These are phyloP conservation scores for Fragum whitleyi DNA, from an alignment of 2,888 invertebrate species.

Conservation along the genomic window DNA sequence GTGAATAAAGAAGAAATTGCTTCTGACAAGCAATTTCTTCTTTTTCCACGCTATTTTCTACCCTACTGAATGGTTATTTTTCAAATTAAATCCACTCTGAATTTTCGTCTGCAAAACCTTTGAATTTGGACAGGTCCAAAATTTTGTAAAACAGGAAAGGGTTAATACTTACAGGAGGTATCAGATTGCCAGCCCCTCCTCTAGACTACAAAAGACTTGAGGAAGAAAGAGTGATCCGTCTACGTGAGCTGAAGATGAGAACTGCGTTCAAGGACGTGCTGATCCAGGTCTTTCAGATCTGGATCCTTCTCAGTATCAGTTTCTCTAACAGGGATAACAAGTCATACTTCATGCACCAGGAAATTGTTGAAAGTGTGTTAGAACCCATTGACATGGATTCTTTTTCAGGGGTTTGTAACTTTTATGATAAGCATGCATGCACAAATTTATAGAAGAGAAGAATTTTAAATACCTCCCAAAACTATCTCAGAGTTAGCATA, in stretches of 20 bases:
- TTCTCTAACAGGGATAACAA: slow-evolving; percentile 72
- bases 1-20: too few relatives aligned
- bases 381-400: slow-evolving; percentile 35
- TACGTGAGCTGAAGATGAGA: slow-evolving; percentile 66
- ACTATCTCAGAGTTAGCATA: too few relatives aligned
- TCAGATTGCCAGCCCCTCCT: slow-evolving; percentile 57
- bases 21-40: too few relatives aligned
- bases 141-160: too few relatives aligned
- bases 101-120: too few relatives aligned
- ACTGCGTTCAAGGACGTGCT: slow-evolving; percentile 56
- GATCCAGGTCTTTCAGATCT: slow-evolving; percentile 69
- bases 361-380: slow-evolving; percentile 61
- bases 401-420: slow-evolving; percentile 26
- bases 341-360: slow-evolving; percentile 66
- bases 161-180: slow-evolving; percentile 50
- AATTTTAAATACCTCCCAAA: too few relatives aligned
- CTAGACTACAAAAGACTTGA: slow-evolving; percentile 45
- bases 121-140: too few relatives aligned
- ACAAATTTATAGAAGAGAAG: too few relatives aligned
- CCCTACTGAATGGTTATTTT: too few relatives aligned
- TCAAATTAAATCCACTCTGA: too few relatives aligned
- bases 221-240: slow-evolving; percentile 53
- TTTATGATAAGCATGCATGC: too few relatives aligned
- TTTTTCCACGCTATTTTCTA: too few relatives aligned
- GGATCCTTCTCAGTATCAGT: slow-evolving; percentile 73